phyloP scores from a whole-genome alignment of 2,888 invertebrate genomes.

The Halictus quadricinctus region DNA sequence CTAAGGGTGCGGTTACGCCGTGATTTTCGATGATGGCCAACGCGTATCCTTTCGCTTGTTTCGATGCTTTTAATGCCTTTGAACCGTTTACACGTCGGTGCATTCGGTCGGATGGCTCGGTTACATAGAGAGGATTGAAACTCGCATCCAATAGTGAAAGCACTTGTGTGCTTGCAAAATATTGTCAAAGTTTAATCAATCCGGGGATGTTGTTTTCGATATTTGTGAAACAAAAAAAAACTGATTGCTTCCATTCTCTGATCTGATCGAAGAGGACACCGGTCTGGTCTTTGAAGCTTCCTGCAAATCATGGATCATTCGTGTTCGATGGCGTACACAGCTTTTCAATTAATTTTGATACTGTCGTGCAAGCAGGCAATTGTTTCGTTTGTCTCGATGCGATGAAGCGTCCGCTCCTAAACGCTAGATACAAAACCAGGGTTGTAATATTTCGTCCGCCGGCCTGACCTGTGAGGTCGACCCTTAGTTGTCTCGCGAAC shows the following conservation, averaged over 20 bases:
- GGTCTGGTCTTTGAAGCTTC: no score
- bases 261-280: no score
- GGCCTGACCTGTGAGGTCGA: no score
- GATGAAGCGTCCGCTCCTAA: neutral
- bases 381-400: neutral
- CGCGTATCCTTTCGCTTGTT: neutral
- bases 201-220: neutral
- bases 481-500: no score
- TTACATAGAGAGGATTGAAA: constrained; percentile 1
- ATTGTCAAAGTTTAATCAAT: neutral
- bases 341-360: no score
- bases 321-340: no score
- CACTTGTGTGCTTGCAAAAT: neutral
- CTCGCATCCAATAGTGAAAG: neutral
- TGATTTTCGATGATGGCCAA: neutral
- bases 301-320: no score
- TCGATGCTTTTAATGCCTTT: neutral
- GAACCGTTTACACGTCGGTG: neutral
- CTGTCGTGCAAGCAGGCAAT: neutral
- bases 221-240: neutral
- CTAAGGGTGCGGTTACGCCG: neutral
- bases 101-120: neutral
- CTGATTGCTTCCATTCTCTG: no score
- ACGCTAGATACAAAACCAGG: no score
- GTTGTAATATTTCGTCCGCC: no score